phyloP scores from a whole-genome alignment of 2,113 vertebrate genomes.

The Microtus ochrogaster region DNA sequence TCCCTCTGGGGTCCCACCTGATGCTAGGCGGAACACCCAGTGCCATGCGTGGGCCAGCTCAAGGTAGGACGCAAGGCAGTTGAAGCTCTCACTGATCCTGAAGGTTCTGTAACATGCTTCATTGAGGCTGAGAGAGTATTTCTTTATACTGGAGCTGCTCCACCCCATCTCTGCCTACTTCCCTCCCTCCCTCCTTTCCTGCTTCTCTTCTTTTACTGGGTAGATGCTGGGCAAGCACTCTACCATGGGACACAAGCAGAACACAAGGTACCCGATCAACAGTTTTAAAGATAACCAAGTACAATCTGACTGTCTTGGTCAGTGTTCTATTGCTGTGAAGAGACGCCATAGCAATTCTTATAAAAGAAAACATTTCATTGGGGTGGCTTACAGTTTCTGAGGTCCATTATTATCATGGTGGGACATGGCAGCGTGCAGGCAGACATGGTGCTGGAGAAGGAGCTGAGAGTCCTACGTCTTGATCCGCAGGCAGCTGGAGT shows the following conservation, averaged over 20 bases:
- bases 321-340: background rate
- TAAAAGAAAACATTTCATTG: background rate
- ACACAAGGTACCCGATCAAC: background rate
- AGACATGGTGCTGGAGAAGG: background rate
- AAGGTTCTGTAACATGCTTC: background rate
- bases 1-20: background rate
- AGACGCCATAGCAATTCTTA: background rate
- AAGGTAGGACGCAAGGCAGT: background rate
- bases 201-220: background rate
- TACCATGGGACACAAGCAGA: background rate
- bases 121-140: background rate
- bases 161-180: background rate
- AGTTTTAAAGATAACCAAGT: background rate
- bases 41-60: background rate
- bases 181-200: background rate
- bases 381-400: background rate
- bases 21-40: too few relatives aligned
- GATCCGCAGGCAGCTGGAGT: background rate
- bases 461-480: background rate
- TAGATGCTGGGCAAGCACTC: background rate
- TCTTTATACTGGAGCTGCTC: background rate
- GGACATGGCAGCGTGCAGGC: background rate
- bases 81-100: background rate
- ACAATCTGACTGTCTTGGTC: background rate
- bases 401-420: background rate